Conservation (phyloP, 2,888 invertebrate species). For the Sarcophaga rosellei region DNA sequence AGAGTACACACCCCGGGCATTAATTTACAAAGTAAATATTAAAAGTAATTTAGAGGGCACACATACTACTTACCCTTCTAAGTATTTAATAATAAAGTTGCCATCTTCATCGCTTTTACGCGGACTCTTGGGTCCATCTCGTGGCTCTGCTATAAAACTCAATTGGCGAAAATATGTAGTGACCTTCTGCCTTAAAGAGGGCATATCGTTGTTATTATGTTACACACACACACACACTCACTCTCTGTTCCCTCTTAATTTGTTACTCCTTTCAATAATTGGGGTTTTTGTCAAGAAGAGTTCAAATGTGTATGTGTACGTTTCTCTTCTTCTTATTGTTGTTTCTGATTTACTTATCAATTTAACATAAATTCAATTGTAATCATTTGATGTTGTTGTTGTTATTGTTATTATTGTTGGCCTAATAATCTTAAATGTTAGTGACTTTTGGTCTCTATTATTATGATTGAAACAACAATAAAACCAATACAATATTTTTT, state of each 20-base stretch:
- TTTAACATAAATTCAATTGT: slow-evolving; percentile 38
- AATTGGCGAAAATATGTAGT: slow-evolving; percentile 88
- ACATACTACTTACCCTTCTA: slow-evolving; percentile 86
- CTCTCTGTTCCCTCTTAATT: neutral
- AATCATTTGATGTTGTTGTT: neutral
- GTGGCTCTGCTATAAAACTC: slow-evolving; percentile 85
- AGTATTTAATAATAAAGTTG: slow-evolving; percentile 87
- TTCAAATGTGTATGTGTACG: neutral
- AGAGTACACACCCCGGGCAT: neutral
- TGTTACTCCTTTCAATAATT: neutral
- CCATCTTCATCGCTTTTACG: slow-evolving; percentile 83
- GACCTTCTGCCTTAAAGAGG: slow-evolving; percentile 87
- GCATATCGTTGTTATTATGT: slow-evolving; percentile 81
- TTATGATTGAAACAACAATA: neutral
- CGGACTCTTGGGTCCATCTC: slow-evolving; percentile 80
- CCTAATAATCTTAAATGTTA: neutral
- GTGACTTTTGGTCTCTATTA: neutral
- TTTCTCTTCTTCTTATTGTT: neutral
- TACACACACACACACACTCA: neutral
- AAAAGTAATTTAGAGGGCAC: neutral
- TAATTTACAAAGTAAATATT: neutral
- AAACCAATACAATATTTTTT: neutral
- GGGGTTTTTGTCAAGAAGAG: neutral
- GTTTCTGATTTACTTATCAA: slow-evolving; percentile 2
- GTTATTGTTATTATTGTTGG: neutral